A percentile compares a stretch with the other conserved stretches of the same genome.
phyloP scores from a whole-genome alignment of 2,888 invertebrate genomes.

The Drosophila fungiperda region DNA sequence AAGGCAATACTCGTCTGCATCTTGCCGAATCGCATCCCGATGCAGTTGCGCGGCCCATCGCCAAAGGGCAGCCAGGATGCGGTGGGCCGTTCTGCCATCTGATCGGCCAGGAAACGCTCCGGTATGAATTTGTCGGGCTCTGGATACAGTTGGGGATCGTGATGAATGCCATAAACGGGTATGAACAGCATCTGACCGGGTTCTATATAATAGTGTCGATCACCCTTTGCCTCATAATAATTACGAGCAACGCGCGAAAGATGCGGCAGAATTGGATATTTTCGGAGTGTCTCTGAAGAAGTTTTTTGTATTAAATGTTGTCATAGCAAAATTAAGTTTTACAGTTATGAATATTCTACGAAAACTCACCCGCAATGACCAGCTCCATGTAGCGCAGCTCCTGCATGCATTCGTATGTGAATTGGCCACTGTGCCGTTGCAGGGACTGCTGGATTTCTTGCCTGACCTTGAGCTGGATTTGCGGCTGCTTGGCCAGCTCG shows the following conservation, averaged over 20 bases:
- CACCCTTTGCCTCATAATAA: slow-evolving; percentile 85
- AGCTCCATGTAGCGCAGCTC: slow-evolving; percentile 86
- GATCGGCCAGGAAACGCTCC: slow-evolving; percentile 87
- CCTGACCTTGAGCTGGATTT: slow-evolving; percentile 84
- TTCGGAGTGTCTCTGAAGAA: slow-evolving; percentile 86
- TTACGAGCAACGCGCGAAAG: slow-evolving; percentile 86
- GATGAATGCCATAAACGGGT: slow-evolving; percentile 87
- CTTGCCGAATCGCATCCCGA: slow-evolving; percentile 78
- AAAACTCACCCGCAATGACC: slow-evolving; percentile 84
- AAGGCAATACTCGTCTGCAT: slow-evolving; percentile 74
- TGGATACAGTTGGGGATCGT: slow-evolving; percentile 87
- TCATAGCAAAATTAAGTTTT: background rate
- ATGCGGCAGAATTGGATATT: slow-evolving; percentile 86
- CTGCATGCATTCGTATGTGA: slow-evolving; percentile 82
- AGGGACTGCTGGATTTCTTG: slow-evolving; percentile 84
- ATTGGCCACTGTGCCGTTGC: slow-evolving; percentile 78
- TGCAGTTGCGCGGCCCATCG: slow-evolving; percentile 79
- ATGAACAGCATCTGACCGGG: slow-evolving; percentile 86
- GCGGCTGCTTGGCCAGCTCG: slow-evolving; percentile 86
- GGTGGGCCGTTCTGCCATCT: slow-evolving; percentile 85
- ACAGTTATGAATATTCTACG: background rate
- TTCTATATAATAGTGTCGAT: slow-evolving; percentile 85
- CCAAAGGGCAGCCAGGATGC: slow-evolving; percentile 80
- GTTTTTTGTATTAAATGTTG: background rate
- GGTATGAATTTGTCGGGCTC: slow-evolving; percentile 88